Evolutionary conservation across 2,888 invertebrate genomes (phyloP).

Genomic region (Saturnia japonica): DNA sequence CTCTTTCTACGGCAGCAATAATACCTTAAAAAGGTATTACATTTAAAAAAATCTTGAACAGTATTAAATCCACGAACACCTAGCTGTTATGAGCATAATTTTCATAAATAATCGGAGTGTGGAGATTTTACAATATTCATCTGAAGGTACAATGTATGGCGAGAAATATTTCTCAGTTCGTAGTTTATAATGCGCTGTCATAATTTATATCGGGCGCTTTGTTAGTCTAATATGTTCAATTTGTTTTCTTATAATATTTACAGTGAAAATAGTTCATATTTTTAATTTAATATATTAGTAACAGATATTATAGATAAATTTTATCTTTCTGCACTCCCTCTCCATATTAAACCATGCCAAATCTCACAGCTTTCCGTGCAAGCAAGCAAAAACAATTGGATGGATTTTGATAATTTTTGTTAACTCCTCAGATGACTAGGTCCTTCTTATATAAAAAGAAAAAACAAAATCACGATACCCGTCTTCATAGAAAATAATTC

Average conservation of each 20-base stretch:
- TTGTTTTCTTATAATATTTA: neutral
- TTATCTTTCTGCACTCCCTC: too few relatives aligned
- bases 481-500: too few relatives aligned
- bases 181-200: conserved; percentile 1
- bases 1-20: too few relatives aligned
- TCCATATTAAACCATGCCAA: too few relatives aligned
- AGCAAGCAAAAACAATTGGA: too few relatives aligned
- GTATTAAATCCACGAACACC: neutral
- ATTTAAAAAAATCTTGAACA: neutral
- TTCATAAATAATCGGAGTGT: neutral
- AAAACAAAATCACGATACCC: too few relatives aligned
- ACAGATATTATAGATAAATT: too few relatives aligned
- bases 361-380: too few relatives aligned
- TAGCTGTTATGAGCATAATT: neutral
- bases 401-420: too few relatives aligned
- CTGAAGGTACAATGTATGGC: neutral
- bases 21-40: neutral
- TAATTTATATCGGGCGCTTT: neutral
- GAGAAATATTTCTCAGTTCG: neutral
- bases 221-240: neutral
- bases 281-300: too few relatives aligned
- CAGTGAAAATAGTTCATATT: neutral
- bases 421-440: too few relatives aligned
- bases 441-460: too few relatives aligned
- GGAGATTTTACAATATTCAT: neutral